phyloP scores from a whole-genome alignment of 1,140 invertebrate genomes.

The Diabrotica undecimpunctata region DNA sequence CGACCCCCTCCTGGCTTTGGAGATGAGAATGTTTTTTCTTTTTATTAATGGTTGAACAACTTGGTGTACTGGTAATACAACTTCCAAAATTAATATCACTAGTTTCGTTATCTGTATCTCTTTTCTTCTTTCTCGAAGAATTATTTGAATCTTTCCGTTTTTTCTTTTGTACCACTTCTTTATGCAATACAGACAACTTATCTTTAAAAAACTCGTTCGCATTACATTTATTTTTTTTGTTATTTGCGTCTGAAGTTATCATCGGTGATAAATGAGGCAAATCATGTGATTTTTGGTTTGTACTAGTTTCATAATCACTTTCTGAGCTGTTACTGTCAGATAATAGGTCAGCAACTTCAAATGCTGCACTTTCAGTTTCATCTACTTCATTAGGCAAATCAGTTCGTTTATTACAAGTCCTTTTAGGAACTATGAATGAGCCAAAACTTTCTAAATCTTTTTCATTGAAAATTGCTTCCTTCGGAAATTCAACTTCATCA shows the following conservation, averaged over 20 bases:
- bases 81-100: neutral
- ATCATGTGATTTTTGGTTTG: slow-evolving; percentile 22
- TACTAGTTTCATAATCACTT: slow-evolving; percentile 34
- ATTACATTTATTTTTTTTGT: slow-evolving; percentile 15
- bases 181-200: no score
- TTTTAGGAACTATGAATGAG: slow-evolving; percentile 34
- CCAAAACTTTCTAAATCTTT: slow-evolving; percentile 36
- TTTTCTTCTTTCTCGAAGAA: neutral
- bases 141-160: neutral
- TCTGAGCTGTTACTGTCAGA: slow-evolving; percentile 33
- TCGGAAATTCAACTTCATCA: slow-evolving; percentile 39
- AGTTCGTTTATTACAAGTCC: slow-evolving; percentile 16
- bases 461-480: slow-evolving; percentile 34
- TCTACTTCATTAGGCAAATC: slow-evolving; percentile 10
- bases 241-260: slow-evolving; percentile 7
- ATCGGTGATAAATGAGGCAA: slow-evolving; percentile 37
- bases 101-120: neutral
- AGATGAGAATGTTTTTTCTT: no score
- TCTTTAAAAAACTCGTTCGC: neutral
- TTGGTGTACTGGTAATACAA: no score
- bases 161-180: no score
- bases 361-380: neutral
- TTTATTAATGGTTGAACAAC: no score
- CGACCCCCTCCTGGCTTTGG: neutral
- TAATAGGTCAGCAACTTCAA: slow-evolving; percentile 13